Base-by-base conservation (phyloP, 2,888 invertebrate genomes). In the Cryptocheilus praepositus region DNA sequence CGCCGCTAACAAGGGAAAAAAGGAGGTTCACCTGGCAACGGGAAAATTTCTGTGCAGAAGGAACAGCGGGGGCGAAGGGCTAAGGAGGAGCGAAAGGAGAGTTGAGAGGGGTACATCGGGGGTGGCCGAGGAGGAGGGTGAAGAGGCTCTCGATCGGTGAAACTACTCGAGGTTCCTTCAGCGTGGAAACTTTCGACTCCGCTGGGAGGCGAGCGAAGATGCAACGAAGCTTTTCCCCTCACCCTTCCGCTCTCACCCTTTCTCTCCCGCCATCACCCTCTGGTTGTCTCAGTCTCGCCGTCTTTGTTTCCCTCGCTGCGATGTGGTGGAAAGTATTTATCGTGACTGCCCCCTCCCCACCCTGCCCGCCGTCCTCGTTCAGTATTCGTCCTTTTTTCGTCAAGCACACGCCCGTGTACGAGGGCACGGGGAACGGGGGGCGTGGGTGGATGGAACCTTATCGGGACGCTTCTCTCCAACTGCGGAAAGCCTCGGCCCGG, bases 301-400 rank as follows among this genome's bases (percentile, higher is more conserved):
- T 49, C 49, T 13, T 46, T 28, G n/a, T 21, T 18, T 44, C 22
- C 49, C 49, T 49, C 70, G 70, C 73, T 74, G 77, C 76, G 73
- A 79, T 79, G 74, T 68, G 67, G 73, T 74, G 66, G 73, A 76
- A 81, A 79, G 80, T 83, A 85, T 85, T 85, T 85, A 85, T 84
- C 83, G 81, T 79, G 72, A 77, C 77, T 65, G 63, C 55, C 62
- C 61, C 65, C 57, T 28, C 18, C 55, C 53, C 63, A n/a, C n/a
- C n/a, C n/a, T n/a, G n/a, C 56, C 55, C 61, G 54, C 67, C 67
- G 67, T 61, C 57, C 15, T 18, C 67, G 53, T 62, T 56, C 18
- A 36, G 53, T 59, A 63, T 63, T 76, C 67, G 67, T 75, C 71
- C 77, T 81, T 82, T 81, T 83, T 82, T 77, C 80, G 77, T 77